Evolutionary conservation across 30 jellyfish, hydroid and myxozoan genomes (phyloP).

Genomic region (Hydractinia symbiolongicarpus): DNA sequence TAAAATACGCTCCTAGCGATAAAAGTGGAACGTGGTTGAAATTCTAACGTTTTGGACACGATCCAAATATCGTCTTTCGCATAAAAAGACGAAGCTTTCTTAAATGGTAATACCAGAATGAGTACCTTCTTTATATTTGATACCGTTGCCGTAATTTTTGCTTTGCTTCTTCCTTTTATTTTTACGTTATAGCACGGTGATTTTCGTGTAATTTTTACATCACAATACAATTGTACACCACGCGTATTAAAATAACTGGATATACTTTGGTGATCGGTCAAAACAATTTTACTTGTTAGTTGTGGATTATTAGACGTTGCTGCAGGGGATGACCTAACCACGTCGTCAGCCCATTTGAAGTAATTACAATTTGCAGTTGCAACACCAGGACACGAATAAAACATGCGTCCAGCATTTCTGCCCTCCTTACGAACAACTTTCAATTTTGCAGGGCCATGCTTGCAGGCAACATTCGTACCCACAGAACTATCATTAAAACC

Average conservation of each 20-base stretch:
- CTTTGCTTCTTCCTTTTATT: neutral
- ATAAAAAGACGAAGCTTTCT: conserved; percentile 37
- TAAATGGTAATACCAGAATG: conserved; percentile 41
- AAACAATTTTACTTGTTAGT: neutral
- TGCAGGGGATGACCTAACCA: neutral
- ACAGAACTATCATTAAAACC: neutral
- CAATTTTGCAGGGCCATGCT: conserved; percentile 37
- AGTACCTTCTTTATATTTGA: conserved; percentile 9
- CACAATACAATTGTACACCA: conserved; percentile 24
- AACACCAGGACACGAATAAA: conserved; percentile 21
- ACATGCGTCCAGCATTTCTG: conserved; percentile 32
- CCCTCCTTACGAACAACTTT: conserved; percentile 33
- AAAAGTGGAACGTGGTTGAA: conserved; percentile 33
- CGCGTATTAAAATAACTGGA: conserved; percentile 4
- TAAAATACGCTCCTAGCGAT: conserved; percentile 59
- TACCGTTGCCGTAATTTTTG: neutral
- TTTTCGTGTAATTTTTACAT: conserved; percentile 9
- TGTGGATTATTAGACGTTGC: neutral
- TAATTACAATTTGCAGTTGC: neutral
- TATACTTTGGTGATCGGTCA: conserved; percentile 12
- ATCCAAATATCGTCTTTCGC: conserved; percentile 59
- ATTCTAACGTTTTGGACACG: conserved; percentile 41
- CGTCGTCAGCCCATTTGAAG: conserved; percentile 27
- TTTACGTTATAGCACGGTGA: neutral
- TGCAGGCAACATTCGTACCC: neutral